These are phyloP conservation scores for Rhagonycha lutea DNA, from an alignment of 2,888 invertebrate genomes.

Conservation along the genomic window DNA sequence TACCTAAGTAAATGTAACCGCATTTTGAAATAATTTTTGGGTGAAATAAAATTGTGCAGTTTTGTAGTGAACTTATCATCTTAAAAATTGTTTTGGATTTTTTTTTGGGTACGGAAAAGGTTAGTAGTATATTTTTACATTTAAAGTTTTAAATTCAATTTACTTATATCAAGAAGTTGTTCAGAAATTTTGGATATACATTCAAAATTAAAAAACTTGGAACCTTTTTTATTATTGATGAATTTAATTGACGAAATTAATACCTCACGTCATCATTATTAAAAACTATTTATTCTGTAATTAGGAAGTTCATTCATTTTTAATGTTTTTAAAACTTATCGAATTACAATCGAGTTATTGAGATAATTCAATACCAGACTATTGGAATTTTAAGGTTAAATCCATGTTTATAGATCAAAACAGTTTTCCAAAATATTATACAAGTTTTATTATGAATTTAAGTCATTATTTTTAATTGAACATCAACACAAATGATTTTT, in stretches of 20 bases:
- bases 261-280: background rate
- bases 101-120: background rate
- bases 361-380: background rate
- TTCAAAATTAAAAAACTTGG: background rate
- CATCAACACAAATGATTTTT: background rate
- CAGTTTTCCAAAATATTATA: background rate
- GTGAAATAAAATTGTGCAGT: background rate
- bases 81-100: background rate
- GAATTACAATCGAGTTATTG: background rate
- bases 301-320: background rate
- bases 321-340: background rate
- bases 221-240: background rate
- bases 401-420: background rate
- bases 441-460: background rate
- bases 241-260: background rate
- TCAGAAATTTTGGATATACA: background rate
- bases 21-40: background rate
- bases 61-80: background rate
- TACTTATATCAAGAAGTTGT: background rate
- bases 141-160: background rate
- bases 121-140: background rate
- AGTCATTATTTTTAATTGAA: background rate
- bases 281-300: background rate
- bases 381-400: background rate
- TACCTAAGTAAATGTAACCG: conserved; percentile 7